Evolutionary conservation across 2,797 vertebrate genomes (phyloP), one percentile per base, ranked within the genome.

Genomic region (Melanotaenia nigrans): DNA sequence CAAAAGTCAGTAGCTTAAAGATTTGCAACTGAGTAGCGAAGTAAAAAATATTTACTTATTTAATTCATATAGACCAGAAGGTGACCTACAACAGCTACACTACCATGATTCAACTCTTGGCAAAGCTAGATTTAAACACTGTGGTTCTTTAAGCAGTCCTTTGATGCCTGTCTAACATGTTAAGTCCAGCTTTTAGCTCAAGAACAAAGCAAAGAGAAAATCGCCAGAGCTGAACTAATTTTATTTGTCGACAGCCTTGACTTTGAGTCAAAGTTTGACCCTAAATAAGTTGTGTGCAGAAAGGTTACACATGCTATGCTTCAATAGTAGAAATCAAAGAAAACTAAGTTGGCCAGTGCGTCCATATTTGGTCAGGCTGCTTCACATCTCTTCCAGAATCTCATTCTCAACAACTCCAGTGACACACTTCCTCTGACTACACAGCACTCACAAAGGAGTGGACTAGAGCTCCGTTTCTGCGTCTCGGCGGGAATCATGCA

Each of bases 341-440:
- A 24, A 13, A 25, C 22, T 5, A 28, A 54, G 51, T 22, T 13
- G 24, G 4, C 30, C 14, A 18, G 4, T 30, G 54, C 11, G 30
- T 2, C 65, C 30, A 9, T 57, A 45, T 67, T 57, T 57, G 54
- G 38, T 67, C 36, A 18, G 8, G 47, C 47, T 47, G 45, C 45
- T 47, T 30, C 12, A 5, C 25, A 30, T 30, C 24, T 16, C 53
- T 56, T 56, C 54, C 54, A 3, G 16, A 56, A 28, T 54, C 51
- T 54, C 54, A 18, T 28, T 30, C 54, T 28, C 54, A 56, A 30
- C 7, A 49, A 22, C 47, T 49, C 60, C 18, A 56, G 45, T 71
- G 73, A 88, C 63, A 90, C 83, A 78, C 47, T 78, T 80, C 61
- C 61, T 61, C 13, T 8, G 47, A 22, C 5, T 47, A 5, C 45